phyloP scores from a whole-genome alignment of 2,888 invertebrate genomes.

The Sthenelais limicola region DNA sequence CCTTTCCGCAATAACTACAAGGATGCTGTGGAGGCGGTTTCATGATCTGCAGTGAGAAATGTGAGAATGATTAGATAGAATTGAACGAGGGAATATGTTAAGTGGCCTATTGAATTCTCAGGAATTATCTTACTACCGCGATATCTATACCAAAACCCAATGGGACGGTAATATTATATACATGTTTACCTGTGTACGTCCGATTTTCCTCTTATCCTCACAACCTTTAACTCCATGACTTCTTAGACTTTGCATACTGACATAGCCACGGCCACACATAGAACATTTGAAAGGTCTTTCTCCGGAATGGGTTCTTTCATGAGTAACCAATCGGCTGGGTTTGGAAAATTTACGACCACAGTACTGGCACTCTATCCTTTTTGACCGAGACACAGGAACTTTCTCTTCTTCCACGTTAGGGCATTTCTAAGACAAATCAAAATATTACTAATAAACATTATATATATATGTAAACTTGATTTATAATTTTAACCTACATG shows the following conservation, averaged over 20 bases:
- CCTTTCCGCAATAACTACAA: conserved; percentile 12
- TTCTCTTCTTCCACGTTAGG: no score
- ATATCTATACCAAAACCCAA: no score
- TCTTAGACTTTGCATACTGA: background rate
- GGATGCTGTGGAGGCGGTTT: background rate
- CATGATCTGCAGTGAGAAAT: background rate
- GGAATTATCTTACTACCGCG: background rate
- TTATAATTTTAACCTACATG: no score
- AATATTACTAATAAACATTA: no score
- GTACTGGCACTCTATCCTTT: conserved; percentile 6
- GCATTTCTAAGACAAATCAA: no score
- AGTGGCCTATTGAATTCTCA: background rate
- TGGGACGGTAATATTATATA: background rate
- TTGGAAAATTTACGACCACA: conserved; percentile 6
- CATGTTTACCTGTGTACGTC: background rate
- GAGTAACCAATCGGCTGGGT: background rate
- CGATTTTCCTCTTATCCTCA: background rate
- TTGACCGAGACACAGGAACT: background rate
- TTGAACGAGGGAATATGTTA: no score
- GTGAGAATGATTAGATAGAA: no score
- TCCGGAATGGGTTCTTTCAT: conserved; percentile 17
- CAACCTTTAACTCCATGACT: conserved; percentile 9
- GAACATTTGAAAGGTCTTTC: conserved; percentile 13
- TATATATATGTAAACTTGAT: no score
- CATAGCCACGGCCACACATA: background rate